A percentile compares a stretch with the other conserved stretches of the same genome.
Conservation (phyloP, 1,140 invertebrate genomes). For the Gryon sp. region DNA sequence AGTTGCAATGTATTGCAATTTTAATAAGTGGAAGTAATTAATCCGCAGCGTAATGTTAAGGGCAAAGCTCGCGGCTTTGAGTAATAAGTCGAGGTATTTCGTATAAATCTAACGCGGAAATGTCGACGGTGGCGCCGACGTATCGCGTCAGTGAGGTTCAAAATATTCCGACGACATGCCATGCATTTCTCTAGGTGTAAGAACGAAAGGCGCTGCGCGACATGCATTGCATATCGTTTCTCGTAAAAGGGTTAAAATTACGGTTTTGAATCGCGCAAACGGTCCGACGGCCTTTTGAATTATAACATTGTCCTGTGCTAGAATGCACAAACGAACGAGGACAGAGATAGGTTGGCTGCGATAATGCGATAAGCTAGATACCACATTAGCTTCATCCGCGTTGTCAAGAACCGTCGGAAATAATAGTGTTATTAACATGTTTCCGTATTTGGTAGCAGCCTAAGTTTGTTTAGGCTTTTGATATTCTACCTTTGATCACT, state of each 20-base stretch:
- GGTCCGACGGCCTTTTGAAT: slow-evolving; percentile 52
- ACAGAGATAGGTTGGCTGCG: slow-evolving; percentile 16
- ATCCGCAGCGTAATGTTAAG: slow-evolving; percentile 10
- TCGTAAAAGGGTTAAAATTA: slow-evolving; percentile 62
- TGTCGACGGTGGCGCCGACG: slow-evolving; percentile 47
- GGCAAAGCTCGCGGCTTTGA: slow-evolving; percentile 30
- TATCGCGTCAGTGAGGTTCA: slow-evolving; percentile 46
- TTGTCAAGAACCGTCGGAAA: slow-evolving; percentile 14
- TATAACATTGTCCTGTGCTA: slow-evolving; percentile 42
- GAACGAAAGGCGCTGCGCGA: slow-evolving; percentile 45
- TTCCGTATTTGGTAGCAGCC: background rate
- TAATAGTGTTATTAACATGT: slow-evolving; percentile 33
- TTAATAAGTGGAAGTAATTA: slow-evolving; percentile 47
- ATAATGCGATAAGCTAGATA: slow-evolving; percentile 55
- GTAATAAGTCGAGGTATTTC: slow-evolving; percentile 58
- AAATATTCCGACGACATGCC: slow-evolving; percentile 61
- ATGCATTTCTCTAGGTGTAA: slow-evolving; percentile 56
- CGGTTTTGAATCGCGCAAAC: slow-evolving; percentile 60
- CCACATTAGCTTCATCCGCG: slow-evolving; percentile 42
- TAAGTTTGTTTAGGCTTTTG: background rate
- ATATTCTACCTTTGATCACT: no score
- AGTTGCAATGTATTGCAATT: slow-evolving; percentile 22
- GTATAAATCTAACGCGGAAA: slow-evolving; percentile 53
- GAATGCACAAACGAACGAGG: slow-evolving; percentile 16
- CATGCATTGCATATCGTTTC: slow-evolving; percentile 51